Conservation (phyloP, 2,113 vertebrate genomes). For the Lamprologus lemairii region DNA sequence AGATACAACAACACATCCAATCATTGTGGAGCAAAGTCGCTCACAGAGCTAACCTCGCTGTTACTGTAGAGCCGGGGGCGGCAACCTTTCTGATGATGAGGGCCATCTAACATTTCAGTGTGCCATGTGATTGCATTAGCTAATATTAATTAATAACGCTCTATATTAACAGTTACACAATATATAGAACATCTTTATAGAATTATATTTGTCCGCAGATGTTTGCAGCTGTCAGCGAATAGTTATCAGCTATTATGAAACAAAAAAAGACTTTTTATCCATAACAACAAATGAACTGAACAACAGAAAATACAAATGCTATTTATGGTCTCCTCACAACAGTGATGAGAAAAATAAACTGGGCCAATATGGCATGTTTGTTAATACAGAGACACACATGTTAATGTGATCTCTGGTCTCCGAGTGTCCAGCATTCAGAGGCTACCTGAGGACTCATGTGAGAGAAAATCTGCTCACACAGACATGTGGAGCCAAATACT, state of each 20-base stretch:
- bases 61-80: rapidly evolving
- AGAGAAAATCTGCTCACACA: not conserved
- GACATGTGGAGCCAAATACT: rapidly evolving
- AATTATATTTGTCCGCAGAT: rapidly evolving
- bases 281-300: rapidly evolving
- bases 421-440: rapidly evolving
- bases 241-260: rapidly evolving
- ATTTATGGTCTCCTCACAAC: no score
- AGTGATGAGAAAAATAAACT: no score
- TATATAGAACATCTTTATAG: rapidly evolving
- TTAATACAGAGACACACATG: not conserved
- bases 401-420: not conserved
- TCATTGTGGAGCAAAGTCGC: not conserved
- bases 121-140: rapidly evolving
- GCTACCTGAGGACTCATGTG: rapidly evolving
- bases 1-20: not conserved
- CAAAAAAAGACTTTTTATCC: not conserved
- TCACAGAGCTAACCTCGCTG: not conserved
- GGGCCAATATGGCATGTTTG: not conserved
- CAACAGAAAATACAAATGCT: not conserved
- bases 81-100: not conserved
- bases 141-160: not conserved
- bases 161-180: rapidly evolving
- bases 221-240: rapidly evolving
- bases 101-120: rapidly evolving